Evolutionary conservation across 2,113 vertebrate genomes (phyloP).

Genomic region (Desmodus rotundus): DNA sequence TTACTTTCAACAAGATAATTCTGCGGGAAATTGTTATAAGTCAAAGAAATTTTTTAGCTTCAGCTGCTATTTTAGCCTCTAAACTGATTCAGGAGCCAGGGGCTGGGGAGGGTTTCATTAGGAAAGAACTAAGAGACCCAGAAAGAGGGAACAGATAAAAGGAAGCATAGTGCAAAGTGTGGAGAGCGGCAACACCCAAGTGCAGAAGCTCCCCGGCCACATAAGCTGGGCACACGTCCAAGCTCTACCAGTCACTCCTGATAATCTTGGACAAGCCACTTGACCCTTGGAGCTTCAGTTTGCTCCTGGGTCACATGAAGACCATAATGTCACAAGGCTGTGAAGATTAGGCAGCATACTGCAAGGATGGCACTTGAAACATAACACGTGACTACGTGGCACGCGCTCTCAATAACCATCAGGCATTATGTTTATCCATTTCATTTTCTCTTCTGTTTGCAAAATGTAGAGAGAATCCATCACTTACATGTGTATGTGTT

Average conservation of each 20-base stretch:
- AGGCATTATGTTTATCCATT: neutral
- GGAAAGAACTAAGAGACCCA: neutral
- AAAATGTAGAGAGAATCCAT: neutral
- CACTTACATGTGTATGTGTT: neutral
- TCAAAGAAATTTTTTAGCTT: conserved; percentile 79
- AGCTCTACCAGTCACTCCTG: no score
- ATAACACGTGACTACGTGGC: neutral
- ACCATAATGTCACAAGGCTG: neutral
- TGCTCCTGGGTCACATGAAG: neutral
- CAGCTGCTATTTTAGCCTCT: conserved; percentile 74
- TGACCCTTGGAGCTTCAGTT: neutral
- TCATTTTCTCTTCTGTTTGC: neutral
- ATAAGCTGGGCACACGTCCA: neutral
- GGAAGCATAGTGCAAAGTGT: accelerated
- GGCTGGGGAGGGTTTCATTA: neutral
- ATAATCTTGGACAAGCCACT: neutral
- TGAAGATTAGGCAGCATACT: neutral
- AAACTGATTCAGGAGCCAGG: neutral
- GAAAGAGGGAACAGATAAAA: neutral
- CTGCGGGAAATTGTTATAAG: conserved; percentile 74
- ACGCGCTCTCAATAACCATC: neutral
- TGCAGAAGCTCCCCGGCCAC: accelerated
- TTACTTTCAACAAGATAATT: conserved; percentile 79
- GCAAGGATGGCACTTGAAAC: neutral
- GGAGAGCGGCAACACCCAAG: accelerated